Conservation (phyloP, 1,140 invertebrate genomes). For the Drosophila arawakana region DNA sequence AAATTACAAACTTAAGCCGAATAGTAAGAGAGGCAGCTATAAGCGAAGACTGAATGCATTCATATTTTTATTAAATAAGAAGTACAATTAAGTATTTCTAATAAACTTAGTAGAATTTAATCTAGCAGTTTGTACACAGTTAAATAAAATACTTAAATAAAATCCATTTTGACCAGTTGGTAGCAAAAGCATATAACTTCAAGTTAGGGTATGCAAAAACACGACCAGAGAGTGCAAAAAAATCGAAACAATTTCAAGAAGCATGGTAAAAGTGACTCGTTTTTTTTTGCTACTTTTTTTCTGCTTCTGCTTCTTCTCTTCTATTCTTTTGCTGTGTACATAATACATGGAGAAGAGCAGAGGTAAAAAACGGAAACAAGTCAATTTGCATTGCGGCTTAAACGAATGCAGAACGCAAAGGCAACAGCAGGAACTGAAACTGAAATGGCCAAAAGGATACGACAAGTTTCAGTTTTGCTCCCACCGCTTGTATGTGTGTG, state of each 20-base stretch:
- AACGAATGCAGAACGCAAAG: conserved; percentile 55
- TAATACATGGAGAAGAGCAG: conserved; percentile 56
- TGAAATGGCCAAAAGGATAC: conserved; percentile 34
- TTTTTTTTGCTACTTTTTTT: background rate
- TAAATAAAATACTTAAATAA: too few species aligned
- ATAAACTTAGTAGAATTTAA: too few species aligned
- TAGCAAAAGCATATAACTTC: background rate
- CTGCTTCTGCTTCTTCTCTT: conserved; percentile 7
- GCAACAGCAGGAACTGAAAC: conserved; percentile 32
- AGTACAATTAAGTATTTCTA: too few species aligned
- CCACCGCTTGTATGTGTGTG: conserved; percentile 4
- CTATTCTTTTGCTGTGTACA: conserved; percentile 47
- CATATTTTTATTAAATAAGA: background rate
- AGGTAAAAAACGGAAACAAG: conserved; percentile 70
- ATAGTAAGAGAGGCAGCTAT: conserved; percentile 33
- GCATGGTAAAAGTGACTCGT: conserved; percentile 56
- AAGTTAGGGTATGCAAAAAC: conserved; percentile 1
- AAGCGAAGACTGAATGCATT: conserved; percentile 1
- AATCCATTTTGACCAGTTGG: too few species aligned
- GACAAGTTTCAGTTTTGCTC: conserved; percentile 5
- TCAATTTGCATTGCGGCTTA: conserved; percentile 82
- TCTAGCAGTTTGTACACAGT: too few species aligned
- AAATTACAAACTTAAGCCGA: conserved; percentile 75
- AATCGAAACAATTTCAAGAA: conserved; percentile 65
- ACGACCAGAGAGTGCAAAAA: conserved; percentile 15